Conservation (phyloP, 2,113 vertebrate species). For the Tenebrosternarchus preto region DNA sequence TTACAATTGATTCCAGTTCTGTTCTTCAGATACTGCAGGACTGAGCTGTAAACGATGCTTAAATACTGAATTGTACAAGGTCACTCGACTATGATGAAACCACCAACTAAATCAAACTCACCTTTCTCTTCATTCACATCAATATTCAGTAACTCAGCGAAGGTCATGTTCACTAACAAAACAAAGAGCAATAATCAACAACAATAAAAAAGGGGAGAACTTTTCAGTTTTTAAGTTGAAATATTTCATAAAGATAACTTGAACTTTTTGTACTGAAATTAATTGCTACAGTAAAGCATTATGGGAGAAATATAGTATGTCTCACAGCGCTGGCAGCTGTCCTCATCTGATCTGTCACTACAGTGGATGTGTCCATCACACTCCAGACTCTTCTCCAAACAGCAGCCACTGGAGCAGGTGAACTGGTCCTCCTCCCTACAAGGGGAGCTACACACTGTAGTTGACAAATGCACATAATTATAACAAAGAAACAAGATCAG, state of each 20-base stretch:
- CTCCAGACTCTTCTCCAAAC: constrained; percentile 80
- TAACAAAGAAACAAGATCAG: background rate
- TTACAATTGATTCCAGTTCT: no score
- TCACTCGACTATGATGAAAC: no score
- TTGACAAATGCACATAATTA: background rate
- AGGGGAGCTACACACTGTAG: constrained; percentile 64
- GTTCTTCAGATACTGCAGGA: no score
- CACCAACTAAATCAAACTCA: constrained; percentile 39
- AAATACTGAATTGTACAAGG: no score
- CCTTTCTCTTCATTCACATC: constrained; percentile 58
- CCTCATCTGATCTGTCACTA: constrained; percentile 77
- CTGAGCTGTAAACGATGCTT: no score
- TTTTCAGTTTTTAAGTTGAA: no score
- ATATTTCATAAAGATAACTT: no score
- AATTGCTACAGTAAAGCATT: background rate
- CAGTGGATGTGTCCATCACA: constrained; percentile 85
- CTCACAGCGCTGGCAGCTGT: constrained; percentile 69
- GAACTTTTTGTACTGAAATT: no score
- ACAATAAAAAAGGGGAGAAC: background rate
- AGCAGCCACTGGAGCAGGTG: constrained; percentile 80
- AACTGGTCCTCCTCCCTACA: constrained; percentile 75
- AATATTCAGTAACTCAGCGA: constrained; percentile 63
- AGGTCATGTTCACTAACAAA: constrained; percentile 65
- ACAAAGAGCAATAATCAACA: constrained; percentile 20
- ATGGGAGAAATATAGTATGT: background rate